Evolutionary conservation across 2,797 vertebrate species (phyloP).

Genomic region (Sylvia borin): DNA sequence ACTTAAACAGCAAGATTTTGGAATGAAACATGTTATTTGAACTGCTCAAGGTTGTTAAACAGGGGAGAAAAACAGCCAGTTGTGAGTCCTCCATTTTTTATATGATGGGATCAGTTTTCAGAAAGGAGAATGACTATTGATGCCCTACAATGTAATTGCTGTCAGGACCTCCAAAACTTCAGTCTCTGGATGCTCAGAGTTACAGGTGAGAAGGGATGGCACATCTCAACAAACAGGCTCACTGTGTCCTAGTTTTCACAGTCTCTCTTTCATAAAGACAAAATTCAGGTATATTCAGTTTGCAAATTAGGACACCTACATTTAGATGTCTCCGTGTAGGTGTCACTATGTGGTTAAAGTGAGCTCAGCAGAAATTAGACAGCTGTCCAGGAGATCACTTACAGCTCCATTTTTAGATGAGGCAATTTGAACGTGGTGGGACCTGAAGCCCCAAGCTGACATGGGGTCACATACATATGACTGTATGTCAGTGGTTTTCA

Average conservation of each 20-base stretch:
- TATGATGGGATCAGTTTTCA: neutral
- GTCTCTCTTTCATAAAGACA: neutral
- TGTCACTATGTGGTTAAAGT: neutral
- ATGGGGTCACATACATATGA: neutral
- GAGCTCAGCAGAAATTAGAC: neutral
- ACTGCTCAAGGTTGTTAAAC: neutral
- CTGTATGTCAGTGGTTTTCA: neutral
- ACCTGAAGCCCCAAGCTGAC: neutral
- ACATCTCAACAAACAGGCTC: neutral
- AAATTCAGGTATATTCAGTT: neutral
- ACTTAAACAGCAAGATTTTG: constrained; percentile 9
- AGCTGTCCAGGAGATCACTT: neutral
- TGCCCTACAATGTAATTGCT: fast-evolving
- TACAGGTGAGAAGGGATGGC: neutral
- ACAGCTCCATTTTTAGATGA: neutral
- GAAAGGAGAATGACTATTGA: neutral
- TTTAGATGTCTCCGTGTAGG: neutral
- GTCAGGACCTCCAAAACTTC: neutral
- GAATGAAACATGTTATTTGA: neutral
- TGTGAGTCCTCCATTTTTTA: neutral
- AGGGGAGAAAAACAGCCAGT: neutral
- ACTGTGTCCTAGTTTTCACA: neutral
- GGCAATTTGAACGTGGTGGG: neutral
- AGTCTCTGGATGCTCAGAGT: neutral
- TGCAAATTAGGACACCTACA: neutral